phyloP scores from a whole-genome alignment of 2,888 invertebrate genomes.

The Nomada fucata region DNA sequence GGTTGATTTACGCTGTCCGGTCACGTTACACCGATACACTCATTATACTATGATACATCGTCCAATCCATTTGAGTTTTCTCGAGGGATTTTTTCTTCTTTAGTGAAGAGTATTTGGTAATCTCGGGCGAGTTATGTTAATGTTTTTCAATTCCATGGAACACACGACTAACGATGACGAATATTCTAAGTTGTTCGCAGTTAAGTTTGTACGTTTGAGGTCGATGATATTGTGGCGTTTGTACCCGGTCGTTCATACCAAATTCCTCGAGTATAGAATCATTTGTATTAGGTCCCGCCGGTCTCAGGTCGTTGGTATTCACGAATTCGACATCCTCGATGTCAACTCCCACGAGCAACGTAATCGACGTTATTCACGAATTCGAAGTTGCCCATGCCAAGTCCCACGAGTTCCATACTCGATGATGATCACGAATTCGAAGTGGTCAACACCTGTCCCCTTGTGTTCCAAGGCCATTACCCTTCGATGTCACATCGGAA shows the following conservation, averaged over 20 bases:
- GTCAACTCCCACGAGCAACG: slow-evolving; percentile 1
- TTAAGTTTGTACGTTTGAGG: no score
- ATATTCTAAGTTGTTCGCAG: no score
- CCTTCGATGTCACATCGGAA: not conserved
- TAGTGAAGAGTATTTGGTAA: not conserved
- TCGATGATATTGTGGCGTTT: no score
- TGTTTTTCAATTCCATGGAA: not conserved
- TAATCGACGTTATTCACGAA: slow-evolving; percentile 9
- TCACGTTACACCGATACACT: not conserved
- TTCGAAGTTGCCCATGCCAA: slow-evolving; percentile 1
- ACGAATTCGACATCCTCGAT: slow-evolving; percentile 11
- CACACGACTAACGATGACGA: not conserved
- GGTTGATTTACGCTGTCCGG: not conserved
- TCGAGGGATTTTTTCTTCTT: not conserved
- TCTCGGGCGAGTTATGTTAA: no score
- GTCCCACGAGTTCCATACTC: slow-evolving; percentile 3
- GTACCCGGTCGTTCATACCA: not conserved
- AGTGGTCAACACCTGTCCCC: not conserved
- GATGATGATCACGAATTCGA: slow-evolving; percentile 2
- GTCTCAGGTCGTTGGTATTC: slow-evolving; percentile 7
- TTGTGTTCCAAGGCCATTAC: not conserved
- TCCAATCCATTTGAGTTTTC: not conserved
- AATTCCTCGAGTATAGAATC: not conserved
- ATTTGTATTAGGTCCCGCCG: not conserved
- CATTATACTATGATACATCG: not conserved